These are phyloP conservation scores for Noctua janthina DNA, from an alignment of 2,888 invertebrate species.

Conservation along the genomic window DNA sequence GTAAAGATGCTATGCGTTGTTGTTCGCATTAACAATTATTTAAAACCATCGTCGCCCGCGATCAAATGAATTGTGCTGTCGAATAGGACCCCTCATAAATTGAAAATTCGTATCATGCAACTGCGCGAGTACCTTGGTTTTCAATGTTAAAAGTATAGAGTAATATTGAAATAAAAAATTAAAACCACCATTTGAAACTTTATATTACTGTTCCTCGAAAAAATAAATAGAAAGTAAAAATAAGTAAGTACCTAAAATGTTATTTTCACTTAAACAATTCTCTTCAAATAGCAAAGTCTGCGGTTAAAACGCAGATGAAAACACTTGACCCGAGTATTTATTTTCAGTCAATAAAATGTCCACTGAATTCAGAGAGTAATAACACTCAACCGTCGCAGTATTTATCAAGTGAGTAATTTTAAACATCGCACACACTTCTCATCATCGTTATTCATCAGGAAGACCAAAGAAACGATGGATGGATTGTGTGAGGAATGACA, in stretches of 20 bases:
- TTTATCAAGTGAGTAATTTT: constrained; percentile 5
- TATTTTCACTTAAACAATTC: constrained; percentile 18
- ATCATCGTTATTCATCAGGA: background rate
- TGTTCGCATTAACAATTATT: background rate
- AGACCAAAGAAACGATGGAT: no score
- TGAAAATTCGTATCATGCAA: no score
- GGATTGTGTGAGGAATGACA: no score
- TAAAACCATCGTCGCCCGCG: background rate
- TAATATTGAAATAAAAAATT: constrained; percentile 12
- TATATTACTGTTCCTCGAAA: constrained; percentile 5
- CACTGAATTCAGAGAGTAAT: background rate
- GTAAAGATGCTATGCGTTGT: background rate
- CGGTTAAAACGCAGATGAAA: constrained; percentile 22
- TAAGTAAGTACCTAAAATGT: background rate
- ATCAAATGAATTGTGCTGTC: background rate
- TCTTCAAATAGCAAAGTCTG: constrained; percentile 12
- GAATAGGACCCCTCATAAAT: background rate
- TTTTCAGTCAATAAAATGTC: constrained; percentile 19
- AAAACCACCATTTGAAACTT: background rate
- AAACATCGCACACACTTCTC: background rate
- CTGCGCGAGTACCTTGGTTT: background rate
- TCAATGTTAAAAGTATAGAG: background rate
- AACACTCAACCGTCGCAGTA: background rate
- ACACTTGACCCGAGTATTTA: constrained; percentile 7
- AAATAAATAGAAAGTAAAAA: constrained; percentile 4